These are phyloP conservation scores for Hyphantria cunea DNA, from an alignment of 1,140 invertebrate species.

Conservation along the genomic window DNA sequence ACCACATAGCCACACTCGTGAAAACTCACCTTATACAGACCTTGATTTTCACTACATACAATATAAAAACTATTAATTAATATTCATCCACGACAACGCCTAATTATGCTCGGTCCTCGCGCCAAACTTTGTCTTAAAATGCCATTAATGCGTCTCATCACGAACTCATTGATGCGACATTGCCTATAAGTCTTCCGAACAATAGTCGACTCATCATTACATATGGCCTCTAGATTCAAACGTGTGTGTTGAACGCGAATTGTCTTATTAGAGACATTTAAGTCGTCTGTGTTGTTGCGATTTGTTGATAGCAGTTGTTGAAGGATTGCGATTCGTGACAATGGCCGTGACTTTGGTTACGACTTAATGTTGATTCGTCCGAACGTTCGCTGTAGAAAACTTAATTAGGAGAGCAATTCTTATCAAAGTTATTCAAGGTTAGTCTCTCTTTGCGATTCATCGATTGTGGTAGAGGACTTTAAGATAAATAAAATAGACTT, in stretches of 20 bases:
- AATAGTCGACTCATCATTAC: constrained; percentile 67
- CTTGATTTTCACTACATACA: constrained; percentile 29
- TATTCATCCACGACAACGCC: constrained; percentile 56
- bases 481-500: too few relatives aligned
- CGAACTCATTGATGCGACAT: constrained; percentile 50
- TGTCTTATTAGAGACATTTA: constrained; percentile 61
- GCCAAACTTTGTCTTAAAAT: constrained; percentile 54
- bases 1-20: neutral
- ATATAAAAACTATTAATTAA: constrained; percentile 35
- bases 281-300: constrained; percentile 22
- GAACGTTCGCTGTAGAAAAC: too few relatives aligned
- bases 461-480: too few relatives aligned
- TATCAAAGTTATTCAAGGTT: too few relatives aligned
- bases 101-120: constrained; percentile 46
- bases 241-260: constrained; percentile 61
- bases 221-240: constrained; percentile 57
- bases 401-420: too few relatives aligned
- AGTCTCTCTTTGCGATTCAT: too few relatives aligned
- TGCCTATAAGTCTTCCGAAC: constrained; percentile 55
- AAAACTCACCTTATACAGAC: constrained; percentile 4
- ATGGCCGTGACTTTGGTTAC: too few relatives aligned
- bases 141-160: constrained; percentile 52
- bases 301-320: constrained; percentile 13
- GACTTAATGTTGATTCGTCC: too few relatives aligned
- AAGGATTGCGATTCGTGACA: constrained; percentile 1